These are phyloP conservation scores for Psylliodes chrysocephalus DNA, from an alignment of 2,888 invertebrate genomes.

Conservation along the genomic window DNA sequence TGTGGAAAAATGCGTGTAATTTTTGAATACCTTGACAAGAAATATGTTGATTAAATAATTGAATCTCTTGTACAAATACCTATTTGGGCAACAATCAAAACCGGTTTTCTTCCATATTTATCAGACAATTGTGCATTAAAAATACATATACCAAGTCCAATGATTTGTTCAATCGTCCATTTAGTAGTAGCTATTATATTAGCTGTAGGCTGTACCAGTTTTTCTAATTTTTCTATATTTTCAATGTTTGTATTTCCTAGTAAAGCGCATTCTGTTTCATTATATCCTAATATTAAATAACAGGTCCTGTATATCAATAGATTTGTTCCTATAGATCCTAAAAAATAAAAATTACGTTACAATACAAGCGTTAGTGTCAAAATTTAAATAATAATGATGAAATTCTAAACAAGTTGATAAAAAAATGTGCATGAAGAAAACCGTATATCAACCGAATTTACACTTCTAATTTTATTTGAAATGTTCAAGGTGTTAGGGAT, in stretches of 20 bases:
- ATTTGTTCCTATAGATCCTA: constrained; percentile 60
- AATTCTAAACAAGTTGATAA: no score
- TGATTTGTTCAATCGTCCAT: constrained; percentile 72
- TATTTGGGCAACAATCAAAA: constrained; percentile 70
- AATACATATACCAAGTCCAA: constrained; percentile 75
- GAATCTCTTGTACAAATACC: no score
- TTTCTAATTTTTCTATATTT: constrained; percentile 64
- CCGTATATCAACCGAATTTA: no score
- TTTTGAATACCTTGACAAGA: no score
- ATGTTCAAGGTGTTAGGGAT: no score
- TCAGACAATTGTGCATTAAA: constrained; percentile 88
- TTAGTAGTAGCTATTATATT: constrained; percentile 72
- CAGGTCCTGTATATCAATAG: constrained; percentile 78
- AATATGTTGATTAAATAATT: no score
- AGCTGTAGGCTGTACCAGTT: constrained; percentile 74
- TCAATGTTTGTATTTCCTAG: constrained; percentile 69
- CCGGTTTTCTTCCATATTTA: constrained; percentile 78
- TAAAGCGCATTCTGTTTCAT: constrained; percentile 70
- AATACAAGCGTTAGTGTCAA: no score
- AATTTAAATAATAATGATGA: no score
- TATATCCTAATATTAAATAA: constrained; percentile 68
- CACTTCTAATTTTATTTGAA: no score
- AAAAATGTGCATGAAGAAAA: no score
- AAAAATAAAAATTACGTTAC: no score
- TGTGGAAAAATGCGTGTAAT: no score